Base-by-base conservation (phyloP, 1,140 invertebrate genomes). In the Pinna nobilis region DNA sequence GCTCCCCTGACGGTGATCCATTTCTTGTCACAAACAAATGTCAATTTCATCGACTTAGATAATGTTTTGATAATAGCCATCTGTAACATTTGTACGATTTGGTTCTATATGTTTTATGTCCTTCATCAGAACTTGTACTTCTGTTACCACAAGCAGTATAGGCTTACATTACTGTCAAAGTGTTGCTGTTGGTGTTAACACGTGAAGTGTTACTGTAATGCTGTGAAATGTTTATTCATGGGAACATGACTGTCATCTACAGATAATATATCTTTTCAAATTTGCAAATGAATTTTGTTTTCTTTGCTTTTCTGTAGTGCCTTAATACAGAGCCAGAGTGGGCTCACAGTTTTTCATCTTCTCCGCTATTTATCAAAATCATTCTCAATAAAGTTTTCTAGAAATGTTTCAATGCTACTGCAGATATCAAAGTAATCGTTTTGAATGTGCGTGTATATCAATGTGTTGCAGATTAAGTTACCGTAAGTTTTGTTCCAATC, bases 71-170 rank as follows among this genome's bases (percentile, higher is more conserved):
- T 77, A 55, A 77, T 79, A 32, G 82, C 80, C 41, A 44, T 88
- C 30, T 70, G 80, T 70, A 84, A 85, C 59, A 70, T 86, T 33
- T 84, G 84, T 61, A 80, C 80, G 9, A 63, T 86, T 25, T 61
- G 81, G 51, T 88, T 85, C 66, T 83, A 85, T 72, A 77, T 87
- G 37, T 81, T 82, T 61, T 85, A 83, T 51, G 77, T 81, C 18
- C 71, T 87, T 13, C 81, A 85, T 49, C 82, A 87, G 39, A 82
- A 85, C 32, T 71, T 88, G 9, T 86, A 83, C 71, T 84, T 85
- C 70, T 82, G 80, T 60, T 88, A 82, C 74, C 81, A 84, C 74
- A 84, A 84, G 63, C 82, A 81, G 44, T 88, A 83, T 71, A 59
- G 86, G 11, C 49, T 82, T 2, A 84, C 84, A 4, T 65, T 86